Percentiles rank a stretch among this genome's conserved stretches.
These are phyloP conservation scores for Rachycentron canadum DNA, from an alignment of 2,797 vertebrate species.

Conservation along the genomic window DNA sequence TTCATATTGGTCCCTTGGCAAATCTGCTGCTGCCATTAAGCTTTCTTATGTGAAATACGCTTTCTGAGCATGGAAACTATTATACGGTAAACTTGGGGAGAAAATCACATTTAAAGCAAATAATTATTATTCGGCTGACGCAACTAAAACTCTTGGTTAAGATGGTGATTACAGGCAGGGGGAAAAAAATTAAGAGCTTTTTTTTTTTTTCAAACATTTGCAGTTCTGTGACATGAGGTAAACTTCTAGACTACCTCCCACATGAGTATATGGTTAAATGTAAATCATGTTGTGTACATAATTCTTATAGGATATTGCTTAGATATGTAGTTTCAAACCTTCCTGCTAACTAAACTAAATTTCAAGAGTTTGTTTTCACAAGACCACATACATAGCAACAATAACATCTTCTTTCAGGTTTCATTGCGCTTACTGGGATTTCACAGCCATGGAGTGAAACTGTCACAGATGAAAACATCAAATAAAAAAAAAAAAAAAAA, in stretches of 20 bases:
- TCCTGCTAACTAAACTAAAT: background rate
- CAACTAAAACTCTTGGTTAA: background rate
- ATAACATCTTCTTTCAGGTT: background rate
- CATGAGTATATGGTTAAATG: too few species aligned
- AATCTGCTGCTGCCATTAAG: slow-evolving; percentile 41
- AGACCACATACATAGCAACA: background rate
- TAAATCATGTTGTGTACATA: too few species aligned
- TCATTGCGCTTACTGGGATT: background rate
- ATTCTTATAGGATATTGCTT: background rate
- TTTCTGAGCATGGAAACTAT: background rate
- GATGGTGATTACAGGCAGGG: background rate
- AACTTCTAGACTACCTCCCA: too few species aligned
- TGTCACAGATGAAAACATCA: background rate
- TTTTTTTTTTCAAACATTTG: too few species aligned
- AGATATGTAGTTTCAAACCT: background rate
- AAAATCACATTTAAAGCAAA: too few species aligned
- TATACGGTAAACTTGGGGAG: background rate
- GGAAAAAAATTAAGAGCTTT: too few species aligned
- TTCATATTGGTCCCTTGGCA: slow-evolving; percentile 30
- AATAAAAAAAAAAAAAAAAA: too few species aligned
- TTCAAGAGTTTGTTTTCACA: background rate
- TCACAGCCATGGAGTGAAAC: background rate
- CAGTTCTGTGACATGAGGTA: too few species aligned
- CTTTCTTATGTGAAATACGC: slow-evolving; percentile 20
- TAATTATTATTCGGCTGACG: background rate